Base-by-base conservation (phyloP, 1,140 invertebrate species). In the Latrodectus geometricus region DNA sequence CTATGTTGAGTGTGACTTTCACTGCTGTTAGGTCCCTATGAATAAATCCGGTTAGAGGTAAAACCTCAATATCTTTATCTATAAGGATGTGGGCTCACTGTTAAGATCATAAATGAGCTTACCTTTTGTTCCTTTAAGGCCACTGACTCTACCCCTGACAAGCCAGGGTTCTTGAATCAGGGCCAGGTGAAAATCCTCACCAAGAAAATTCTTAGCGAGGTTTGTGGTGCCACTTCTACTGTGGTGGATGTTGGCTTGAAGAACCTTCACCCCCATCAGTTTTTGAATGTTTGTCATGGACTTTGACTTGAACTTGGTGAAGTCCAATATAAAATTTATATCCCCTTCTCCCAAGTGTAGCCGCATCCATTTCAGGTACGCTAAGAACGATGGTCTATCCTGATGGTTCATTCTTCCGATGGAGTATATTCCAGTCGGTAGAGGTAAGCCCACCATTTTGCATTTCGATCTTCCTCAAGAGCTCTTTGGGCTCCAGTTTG, bases 201-300 rank as follows among this genome's bases (percentile, higher is more conserved):
- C 11, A 69, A 69, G 66, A 12, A 69, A n/a, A 8, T 69, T 69
- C 11, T 8, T 69, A 12, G 1, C 14, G 66, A 69, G 66, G 66
- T 20, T 69, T 1, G 66, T 69, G 4, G 66, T 69, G 21, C 66
- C 66, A 69, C 66, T 69, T 69, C 66, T 69, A 69, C 66, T 69
- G 11, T 21, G 66, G 21, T 69, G 66, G 11, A 69, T 69, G 66
- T 69, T 69, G 66, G 66, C 66, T 69, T 69, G 66, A 69, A 69
- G 1, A 4, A 69, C 21, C 66, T 69, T 69, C 4, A 69, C 66
- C 66, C 66, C 20, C 20, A 69, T n/a, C 4, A 14, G 4, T 69
- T 23, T 69, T 69, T 4, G 66, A 3, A 8, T 4, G 2, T 69
- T 69, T 69, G 4, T 69, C 66, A n/a, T 8, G 66, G 21, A 69